Conservation (phyloP, 1,140 invertebrate species). For the Ceratosolen fusciceps region DNA sequence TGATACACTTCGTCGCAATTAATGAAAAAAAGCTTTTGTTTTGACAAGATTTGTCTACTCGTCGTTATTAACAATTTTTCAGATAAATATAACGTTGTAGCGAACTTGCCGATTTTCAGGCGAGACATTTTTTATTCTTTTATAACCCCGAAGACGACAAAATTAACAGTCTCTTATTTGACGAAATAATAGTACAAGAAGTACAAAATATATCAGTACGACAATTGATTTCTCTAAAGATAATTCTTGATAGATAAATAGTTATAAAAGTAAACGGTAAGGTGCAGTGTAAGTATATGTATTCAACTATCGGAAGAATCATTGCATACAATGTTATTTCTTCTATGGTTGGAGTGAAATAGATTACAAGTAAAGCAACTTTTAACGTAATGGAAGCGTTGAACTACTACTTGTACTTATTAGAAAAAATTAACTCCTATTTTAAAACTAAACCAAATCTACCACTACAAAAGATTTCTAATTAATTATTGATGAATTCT, state of each 20-base stretch:
- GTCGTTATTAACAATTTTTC: constrained; percentile 22
- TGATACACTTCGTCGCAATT: background rate
- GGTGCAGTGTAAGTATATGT: constrained; percentile 17
- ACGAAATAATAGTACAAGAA: constrained; percentile 35
- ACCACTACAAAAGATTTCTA: constrained; percentile 25
- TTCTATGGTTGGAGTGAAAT: constrained; percentile 6
- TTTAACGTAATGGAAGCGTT: constrained; percentile 34
- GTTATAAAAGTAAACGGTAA: constrained; percentile 24
- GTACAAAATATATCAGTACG: constrained; percentile 31
- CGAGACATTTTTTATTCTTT: constrained; percentile 5
- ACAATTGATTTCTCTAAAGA: constrained; percentile 2
- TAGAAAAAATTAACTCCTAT: constrained; percentile 12
- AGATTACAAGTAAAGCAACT: constrained; percentile 25
- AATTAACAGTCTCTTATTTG: constrained; percentile 35
- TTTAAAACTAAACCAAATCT: constrained; percentile 30
- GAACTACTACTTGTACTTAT: constrained; percentile 35
- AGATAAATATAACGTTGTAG: constrained; percentile 20
- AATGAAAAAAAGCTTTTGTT: constrained; percentile 38
- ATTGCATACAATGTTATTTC: constrained; percentile 41
- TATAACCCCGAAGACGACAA: constrained; percentile 25
- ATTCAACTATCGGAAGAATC: constrained; percentile 30
- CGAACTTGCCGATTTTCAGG: constrained; percentile 1
- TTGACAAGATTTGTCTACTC: constrained; percentile 43
- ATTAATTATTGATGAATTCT: constrained; percentile 15
- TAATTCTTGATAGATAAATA: constrained; percentile 22